These are phyloP conservation scores for Scomber japonicus DNA, from an alignment of 2,113 vertebrate genomes.

Conservation along the genomic window DNA sequence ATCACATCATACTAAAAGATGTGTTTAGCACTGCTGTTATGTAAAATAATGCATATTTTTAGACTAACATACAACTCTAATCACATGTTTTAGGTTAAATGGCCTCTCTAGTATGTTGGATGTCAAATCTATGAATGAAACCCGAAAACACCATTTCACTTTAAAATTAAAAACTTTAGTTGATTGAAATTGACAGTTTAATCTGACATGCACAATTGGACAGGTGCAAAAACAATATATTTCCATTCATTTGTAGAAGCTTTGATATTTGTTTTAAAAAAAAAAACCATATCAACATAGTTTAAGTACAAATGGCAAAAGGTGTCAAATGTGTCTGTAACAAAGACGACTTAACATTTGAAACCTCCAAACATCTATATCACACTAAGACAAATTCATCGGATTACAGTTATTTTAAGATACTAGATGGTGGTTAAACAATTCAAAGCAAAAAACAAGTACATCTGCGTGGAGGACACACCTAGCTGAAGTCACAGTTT, in stretches of 20 bases:
- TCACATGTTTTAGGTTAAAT: neutral
- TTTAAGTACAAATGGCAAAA: neutral
- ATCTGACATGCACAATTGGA: conserved; percentile 28
- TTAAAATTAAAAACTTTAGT: conserved; percentile 11
- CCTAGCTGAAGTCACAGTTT: conserved; percentile 6
- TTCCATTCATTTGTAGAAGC: neutral
- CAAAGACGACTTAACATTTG: neutral
- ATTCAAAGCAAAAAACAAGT: neutral
- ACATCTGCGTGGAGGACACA: neutral
- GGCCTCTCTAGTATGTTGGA: neutral
- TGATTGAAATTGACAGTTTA: conserved; percentile 20
- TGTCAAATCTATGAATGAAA: conserved; percentile 16
- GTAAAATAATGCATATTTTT: neutral
- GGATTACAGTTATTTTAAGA: neutral
- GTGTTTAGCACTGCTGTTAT: neutral
- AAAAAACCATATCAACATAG: neutral
- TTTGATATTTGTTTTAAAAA: conserved; percentile 14
- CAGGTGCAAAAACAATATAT: conserved; percentile 27
- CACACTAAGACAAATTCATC: conserved; percentile 5
- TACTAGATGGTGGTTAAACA: neutral
- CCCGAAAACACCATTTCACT: neutral
- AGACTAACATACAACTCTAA: neutral
- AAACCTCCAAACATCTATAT: conserved; percentile 16
- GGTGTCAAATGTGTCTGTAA: neutral
- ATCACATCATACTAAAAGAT: neutral